A percentile compares a stretch with the other conserved stretches of the same genome.
Evolutionary conservation across 2,113 vertebrate genomes (phyloP).

Genomic region (Cryptotis parvus): DNA sequence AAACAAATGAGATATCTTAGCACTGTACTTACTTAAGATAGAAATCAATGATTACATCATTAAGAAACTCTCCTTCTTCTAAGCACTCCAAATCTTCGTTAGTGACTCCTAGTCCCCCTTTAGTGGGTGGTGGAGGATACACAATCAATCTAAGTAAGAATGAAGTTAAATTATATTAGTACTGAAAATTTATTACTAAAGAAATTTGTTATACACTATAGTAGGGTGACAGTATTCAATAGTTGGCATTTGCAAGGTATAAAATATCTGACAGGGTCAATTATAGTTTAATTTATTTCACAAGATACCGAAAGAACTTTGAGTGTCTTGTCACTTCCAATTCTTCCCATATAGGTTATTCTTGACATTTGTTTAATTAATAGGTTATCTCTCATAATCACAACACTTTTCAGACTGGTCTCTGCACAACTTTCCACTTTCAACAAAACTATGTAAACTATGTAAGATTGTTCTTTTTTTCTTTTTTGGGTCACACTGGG

Average conservation of each 20-base stretch:
- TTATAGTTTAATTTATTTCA: conserved; percentile 53
- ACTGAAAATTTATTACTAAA: conserved; percentile 47
- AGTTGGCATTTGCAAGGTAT: conserved; percentile 11
- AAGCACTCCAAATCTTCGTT: conserved; percentile 97
- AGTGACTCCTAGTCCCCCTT: conserved; percentile 96
- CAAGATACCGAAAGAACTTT: conserved; percentile 18
- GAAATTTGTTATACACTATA: conserved; percentile 31
- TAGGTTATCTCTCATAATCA: background rate
- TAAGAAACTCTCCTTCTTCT: conserved; percentile 97
- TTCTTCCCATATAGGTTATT: background rate
- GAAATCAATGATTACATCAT: conserved; percentile 99
- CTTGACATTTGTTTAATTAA: conserved; percentile 12
- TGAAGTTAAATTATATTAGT: background rate
- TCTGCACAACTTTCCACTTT: conserved; percentile 59
- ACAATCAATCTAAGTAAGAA: conserved; percentile 93
- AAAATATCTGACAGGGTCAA: conserved; percentile 36
- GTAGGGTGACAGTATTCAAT: background rate
- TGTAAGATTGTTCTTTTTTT: conserved; percentile 27
- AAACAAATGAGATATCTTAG: conserved; percentile 39
- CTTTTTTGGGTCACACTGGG: no score
- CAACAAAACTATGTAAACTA: conserved; percentile 42
- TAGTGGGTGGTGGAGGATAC: conserved; percentile 96
- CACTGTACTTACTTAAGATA: conserved; percentile 94
- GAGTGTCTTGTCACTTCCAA: conserved; percentile 45
- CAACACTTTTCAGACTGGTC: background rate